Percentiles rank a stretch among this genome's conserved stretches.
Evolutionary conservation across 2,797 vertebrate genomes (phyloP).

Genomic region (Cichlasoma orientale): DNA sequence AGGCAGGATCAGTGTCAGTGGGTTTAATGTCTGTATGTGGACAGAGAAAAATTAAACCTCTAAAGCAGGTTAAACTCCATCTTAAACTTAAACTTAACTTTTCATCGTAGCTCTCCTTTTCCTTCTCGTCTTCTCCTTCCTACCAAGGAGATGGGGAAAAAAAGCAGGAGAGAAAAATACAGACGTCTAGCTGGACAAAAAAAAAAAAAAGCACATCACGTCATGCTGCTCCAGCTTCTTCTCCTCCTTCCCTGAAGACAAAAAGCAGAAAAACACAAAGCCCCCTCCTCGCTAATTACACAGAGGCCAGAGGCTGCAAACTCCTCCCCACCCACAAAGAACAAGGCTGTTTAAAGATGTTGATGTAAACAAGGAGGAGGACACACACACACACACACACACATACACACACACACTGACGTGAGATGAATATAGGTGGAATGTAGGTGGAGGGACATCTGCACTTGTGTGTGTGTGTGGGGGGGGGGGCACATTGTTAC

Average conservation of each 20-base stretch:
- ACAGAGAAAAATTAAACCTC: too few species aligned
- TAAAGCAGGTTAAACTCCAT: too few species aligned
- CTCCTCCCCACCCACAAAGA: slow-evolving; percentile 64
- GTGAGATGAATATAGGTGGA: slow-evolving; percentile 37
- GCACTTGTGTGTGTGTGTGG: slow-evolving; percentile 11
- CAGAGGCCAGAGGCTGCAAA: slow-evolving; percentile 57
- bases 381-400: slow-evolving; percentile 40
- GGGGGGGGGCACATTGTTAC: slow-evolving; percentile 21
- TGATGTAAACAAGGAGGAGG: slow-evolving; percentile 71
- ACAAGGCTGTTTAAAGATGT: slow-evolving; percentile 77
- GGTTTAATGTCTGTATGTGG: background rate
- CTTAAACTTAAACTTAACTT: too few species aligned
- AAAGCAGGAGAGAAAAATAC: slow-evolving; percentile 7
- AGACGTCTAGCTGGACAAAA: slow-evolving; percentile 30
- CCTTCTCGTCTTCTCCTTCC: slow-evolving; percentile 2
- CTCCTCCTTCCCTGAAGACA: slow-evolving; percentile 27
- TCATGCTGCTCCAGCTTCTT: slow-evolving; percentile 11
- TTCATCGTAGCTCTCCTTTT: background rate
- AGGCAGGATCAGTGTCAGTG: background rate
- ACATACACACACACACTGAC: slow-evolving; percentile 41
- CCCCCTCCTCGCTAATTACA: slow-evolving; percentile 65
- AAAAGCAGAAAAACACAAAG: background rate
- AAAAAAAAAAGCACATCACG: slow-evolving; percentile 33
- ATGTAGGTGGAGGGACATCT: slow-evolving; percentile 51
- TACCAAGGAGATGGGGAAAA: slow-evolving; percentile 3